phyloP scores from a whole-genome alignment of 2,113 vertebrate genomes.

The Pithys albifrons region DNA sequence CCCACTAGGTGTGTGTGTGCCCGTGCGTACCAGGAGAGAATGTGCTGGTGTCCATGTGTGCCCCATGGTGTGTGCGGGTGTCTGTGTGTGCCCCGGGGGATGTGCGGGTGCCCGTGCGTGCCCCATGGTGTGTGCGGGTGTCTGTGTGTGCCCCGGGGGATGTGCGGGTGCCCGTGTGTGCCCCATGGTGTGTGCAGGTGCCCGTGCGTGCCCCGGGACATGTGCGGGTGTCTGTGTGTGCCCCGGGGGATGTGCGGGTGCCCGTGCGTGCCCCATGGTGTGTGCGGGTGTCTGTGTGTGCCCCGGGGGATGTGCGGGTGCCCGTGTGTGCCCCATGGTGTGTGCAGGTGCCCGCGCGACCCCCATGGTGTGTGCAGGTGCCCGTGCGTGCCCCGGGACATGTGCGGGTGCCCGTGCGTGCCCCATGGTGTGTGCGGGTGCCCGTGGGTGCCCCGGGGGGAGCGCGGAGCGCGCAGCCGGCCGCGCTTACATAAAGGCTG shows the following conservation, averaged over 20 bases:
- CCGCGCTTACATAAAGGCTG: slow-evolving; percentile 65
- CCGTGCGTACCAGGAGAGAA: too few species aligned
- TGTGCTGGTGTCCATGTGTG: neutral
- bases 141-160: neutral
- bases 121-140: neutral
- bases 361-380: neutral
- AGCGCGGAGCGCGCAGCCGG: neutral
- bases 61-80: neutral
- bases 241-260: neutral
- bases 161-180: neutral
- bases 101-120: too few species aligned
- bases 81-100: neutral
- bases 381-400: neutral
- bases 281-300: neutral
- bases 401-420: neutral
- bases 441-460: neutral
- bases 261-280: neutral
- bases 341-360: neutral
- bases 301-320: too few species aligned
- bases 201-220: neutral
- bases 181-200: neutral
- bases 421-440: too few species aligned
- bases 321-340: neutral
- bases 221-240: neutral
- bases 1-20: neutral